Base-by-base conservation (phyloP, 92 coral and sea anemone species). In the Porites cylindrica region DNA sequence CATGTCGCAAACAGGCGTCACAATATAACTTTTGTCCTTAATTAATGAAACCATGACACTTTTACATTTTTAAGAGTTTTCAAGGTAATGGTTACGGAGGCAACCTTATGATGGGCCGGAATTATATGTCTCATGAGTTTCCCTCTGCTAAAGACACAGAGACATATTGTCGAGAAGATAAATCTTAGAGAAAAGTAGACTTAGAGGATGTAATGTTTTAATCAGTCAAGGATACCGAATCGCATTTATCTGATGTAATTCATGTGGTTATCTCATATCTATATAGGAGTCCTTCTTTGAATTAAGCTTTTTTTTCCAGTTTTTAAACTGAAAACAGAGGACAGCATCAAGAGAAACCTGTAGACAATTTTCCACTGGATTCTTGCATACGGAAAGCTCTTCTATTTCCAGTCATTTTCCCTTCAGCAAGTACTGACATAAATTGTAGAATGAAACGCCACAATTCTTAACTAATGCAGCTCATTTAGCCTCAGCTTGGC, bases 81-180 rank as follows among this genome's bases (percentile, higher is more conserved):
- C 52, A 29, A 7, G 60, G 54, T 67, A 52, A 80, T 38, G 47
- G 47, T 38, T 38, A 38, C 6, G 47, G 47, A 38, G 47, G 47
- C 47, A 38, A 3, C 47, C 6, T 38, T 38, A 3, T 4, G 47
- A 38, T 4, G 47, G 47, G 47, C 47, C 47, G 47, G 47, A 38
- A 38, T 38, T 38, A 4, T 66, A 80, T 50, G 58, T 80, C 84
- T 80, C 23, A 10, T 3, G 23, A 80, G n/a, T 74, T 64, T 64
- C 74, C 63, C 24, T 14, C 81, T 51, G 65, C 20, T 23, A 65
- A 79, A 19, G 11, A 58, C 61, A 43, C 18, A 32, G 51, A 51
- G 84, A 80, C 84, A 51, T 58, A 20, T 66, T 80, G 83, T 80
- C 75, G 24, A 66, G 6, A 51, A 23, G 75, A 80, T 80, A 50